Percentiles rank a stretch among this genome's conserved stretches.
phyloP scores from a whole-genome alignment of 2,113 vertebrate species.

The Gulo gulo region DNA sequence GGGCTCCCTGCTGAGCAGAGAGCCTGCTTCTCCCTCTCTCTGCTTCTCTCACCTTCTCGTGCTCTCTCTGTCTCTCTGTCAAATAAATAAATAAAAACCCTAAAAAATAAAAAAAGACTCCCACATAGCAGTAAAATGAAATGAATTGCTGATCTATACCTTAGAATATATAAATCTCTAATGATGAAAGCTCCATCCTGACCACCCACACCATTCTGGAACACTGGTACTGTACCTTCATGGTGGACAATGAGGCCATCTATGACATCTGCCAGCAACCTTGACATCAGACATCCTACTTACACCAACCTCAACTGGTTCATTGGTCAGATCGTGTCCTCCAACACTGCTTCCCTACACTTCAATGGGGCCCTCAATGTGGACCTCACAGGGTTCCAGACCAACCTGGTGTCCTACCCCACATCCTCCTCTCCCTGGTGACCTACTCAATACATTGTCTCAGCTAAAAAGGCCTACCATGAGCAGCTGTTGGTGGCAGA shows the following conservation, averaged over 20 bases:
- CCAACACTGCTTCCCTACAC: background rate
- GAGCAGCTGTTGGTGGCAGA: background rate
- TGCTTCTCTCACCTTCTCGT: background rate
- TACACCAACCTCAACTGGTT: background rate
- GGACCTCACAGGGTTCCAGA: background rate
- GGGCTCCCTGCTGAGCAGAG: background rate
- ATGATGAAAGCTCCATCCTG: background rate
- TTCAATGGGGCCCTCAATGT: background rate
- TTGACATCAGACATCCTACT: background rate
- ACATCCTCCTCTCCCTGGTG: background rate
- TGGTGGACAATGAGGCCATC: background rate
- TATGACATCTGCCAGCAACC: background rate
- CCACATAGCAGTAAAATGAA: background rate
- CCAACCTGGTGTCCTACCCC: background rate
- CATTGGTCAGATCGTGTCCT: background rate
- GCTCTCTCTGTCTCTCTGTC: background rate
- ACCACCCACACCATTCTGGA: background rate
- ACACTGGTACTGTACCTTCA: background rate
- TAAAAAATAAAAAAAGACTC: background rate
- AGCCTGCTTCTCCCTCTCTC: background rate
- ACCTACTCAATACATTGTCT: background rate
- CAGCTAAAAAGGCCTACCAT: background rate
- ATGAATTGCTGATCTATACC: background rate
- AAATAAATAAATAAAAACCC: background rate
- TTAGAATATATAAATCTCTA: background rate